phyloP scores from a whole-genome alignment of 1,140 invertebrate genomes.

The Sarcophaga peregrina region DNA sequence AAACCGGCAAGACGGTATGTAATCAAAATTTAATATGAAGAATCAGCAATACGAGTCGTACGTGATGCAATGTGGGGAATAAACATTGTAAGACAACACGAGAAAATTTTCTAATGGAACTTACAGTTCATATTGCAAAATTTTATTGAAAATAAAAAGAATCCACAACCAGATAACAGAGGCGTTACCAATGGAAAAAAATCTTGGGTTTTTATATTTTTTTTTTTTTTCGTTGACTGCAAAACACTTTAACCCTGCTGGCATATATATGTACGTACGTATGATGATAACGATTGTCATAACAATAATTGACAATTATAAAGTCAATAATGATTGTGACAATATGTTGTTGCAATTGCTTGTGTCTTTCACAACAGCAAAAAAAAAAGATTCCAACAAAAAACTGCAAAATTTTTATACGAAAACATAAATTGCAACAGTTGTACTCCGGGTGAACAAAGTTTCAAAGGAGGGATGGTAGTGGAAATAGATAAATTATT shows the following conservation, averaged over 20 bases:
- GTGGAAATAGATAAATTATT: too few species aligned
- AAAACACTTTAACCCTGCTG: neutral
- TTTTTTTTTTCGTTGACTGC: neutral
- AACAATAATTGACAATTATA: conserved; percentile 18
- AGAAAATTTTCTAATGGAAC: neutral
- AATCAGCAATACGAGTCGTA: conserved; percentile 1
- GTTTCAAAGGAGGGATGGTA: too few species aligned
- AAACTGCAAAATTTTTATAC: neutral
- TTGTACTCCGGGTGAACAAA: too few species aligned
- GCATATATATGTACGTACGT: neutral
- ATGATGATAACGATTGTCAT: neutral
- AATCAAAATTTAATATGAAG: conserved; percentile 12
- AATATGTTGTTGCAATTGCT: conserved; percentile 16
- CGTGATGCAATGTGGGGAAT: neutral
- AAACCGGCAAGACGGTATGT: neutral
- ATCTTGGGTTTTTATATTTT: neutral
- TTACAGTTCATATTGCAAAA: neutral
- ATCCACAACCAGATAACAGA: too few species aligned
- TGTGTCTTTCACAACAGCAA: too few species aligned
- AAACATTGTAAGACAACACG: neutral
- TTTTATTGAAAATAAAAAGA: too few species aligned
- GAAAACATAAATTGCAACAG: conserved; percentile 16
- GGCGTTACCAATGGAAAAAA: too few species aligned
- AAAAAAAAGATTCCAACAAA: neutral
- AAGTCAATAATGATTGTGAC: conserved; percentile 6